phyloP scores from a whole-genome alignment of 2,888 invertebrate genomes.

The Chrysina gloriosa region DNA sequence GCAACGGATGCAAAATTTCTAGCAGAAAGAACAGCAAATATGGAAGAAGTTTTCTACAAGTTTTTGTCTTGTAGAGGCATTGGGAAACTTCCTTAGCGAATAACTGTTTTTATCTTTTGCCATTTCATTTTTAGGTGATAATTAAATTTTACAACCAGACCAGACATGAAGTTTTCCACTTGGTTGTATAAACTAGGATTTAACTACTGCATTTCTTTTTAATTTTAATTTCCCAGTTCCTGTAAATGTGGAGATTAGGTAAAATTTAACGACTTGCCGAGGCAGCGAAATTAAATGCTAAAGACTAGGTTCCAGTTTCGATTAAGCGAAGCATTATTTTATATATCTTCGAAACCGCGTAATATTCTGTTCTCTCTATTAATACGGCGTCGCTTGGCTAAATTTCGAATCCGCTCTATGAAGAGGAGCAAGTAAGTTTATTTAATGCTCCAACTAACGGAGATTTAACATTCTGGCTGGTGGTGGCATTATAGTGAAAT shows the following conservation, averaged over 20 bases:
- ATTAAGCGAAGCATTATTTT: conserved; percentile 1
- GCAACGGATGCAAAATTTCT: no score
- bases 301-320: background rate
- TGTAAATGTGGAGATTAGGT: background rate
- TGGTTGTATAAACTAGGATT: background rate
- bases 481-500: background rate
- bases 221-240: background rate
- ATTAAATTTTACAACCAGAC: no score
- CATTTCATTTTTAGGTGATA: no score
- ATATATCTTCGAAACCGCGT: conserved; percentile 4
- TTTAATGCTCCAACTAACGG: background rate
- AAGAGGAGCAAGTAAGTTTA: background rate
- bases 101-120: no score
- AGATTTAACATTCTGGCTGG: conserved; percentile 1
- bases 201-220: background rate
- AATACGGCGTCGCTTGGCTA: background rate
- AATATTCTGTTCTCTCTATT: conserved; percentile 2
- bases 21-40: no score
- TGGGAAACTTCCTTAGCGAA: no score
- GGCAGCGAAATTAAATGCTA: background rate
- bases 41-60: no score
- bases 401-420: background rate
- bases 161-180: no score
- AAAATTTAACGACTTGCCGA: background rate
- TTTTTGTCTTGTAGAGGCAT: no score